Evolutionary conservation across 2,113 vertebrate species (phyloP).

Genomic region (Psilopogon haemacephalus): DNA sequence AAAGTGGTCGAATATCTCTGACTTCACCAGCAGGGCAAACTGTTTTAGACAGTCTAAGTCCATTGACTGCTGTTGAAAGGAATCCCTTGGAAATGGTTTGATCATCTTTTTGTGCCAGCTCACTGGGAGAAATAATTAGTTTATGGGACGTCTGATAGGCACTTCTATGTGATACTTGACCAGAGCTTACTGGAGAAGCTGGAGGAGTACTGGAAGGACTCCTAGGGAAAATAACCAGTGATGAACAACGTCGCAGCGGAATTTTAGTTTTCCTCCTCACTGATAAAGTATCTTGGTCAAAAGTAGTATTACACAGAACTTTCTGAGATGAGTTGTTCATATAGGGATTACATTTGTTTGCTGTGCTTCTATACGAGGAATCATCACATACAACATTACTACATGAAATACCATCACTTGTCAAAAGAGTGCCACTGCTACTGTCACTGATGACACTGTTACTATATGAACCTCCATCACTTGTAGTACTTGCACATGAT

Average conservation of each 20-base stretch:
- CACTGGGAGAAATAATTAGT: conserved; percentile 74
- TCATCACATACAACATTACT: conserved; percentile 7
- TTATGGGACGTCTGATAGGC: conserved; percentile 81
- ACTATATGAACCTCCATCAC: conserved; percentile 82
- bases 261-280: conserved; percentile 74
- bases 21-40: conserved; percentile 66
- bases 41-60: conserved; percentile 81
- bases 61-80: conserved; percentile 80
- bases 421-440: conserved; percentile 51
- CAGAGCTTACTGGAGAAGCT: conserved; percentile 80
- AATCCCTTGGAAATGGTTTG: conserved; percentile 74
- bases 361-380: background rate
- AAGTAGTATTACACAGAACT: conserved; percentile 73
- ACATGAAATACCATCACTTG: conserved; percentile 40
- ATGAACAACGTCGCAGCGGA: conserved; percentile 90
- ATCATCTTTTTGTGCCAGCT: conserved; percentile 72
- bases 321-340: conserved; percentile 77
- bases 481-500: conserved; percentile 74
- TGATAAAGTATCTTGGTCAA: conserved; percentile 78
- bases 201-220: conserved; percentile 90
- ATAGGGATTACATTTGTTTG: conserved; percentile 34
- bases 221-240: conserved; percentile 91
- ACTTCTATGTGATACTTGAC: conserved; percentile 69
- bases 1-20: conserved; percentile 81
- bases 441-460: conserved; percentile 79